phyloP scores from a whole-genome alignment of 2,113 vertebrate genomes.

The Antigone vipio region DNA sequence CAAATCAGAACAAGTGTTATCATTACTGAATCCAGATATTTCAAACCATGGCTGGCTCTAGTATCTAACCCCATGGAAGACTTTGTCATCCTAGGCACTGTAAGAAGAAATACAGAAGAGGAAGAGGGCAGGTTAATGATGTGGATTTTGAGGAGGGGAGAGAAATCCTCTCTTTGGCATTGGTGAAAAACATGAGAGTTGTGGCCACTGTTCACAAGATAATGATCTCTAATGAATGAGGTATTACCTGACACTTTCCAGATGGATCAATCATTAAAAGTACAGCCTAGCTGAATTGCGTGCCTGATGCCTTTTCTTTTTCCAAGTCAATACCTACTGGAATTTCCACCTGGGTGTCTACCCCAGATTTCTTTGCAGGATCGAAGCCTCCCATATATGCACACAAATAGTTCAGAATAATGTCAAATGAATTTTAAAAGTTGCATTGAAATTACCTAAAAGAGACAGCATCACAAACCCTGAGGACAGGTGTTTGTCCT shows the following conservation, averaged over 20 bases:
- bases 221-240: not conserved
- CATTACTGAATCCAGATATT: not conserved
- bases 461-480: not conserved
- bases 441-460: not conserved
- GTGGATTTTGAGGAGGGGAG: not conserved
- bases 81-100: constrained; percentile 12
- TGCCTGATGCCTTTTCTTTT: not conserved
- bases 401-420: not conserved
- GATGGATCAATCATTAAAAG: not conserved
- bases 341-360: not conserved
- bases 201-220: not conserved
- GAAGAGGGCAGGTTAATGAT: not conserved
- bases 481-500: not conserved
- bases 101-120: constrained; percentile 39
- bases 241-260: not conserved
- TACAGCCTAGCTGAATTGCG: not conserved
- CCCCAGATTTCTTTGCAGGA: not conserved
- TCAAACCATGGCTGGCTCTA: constrained; percentile 53
- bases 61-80: constrained; percentile 53
- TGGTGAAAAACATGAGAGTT: not conserved
- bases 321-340: not conserved
- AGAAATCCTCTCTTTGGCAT: not conserved
- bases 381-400: not conserved
- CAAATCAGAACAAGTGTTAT: not conserved
- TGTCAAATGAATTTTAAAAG: not conserved